Conservation (phyloP, 2,888 invertebrate genomes). For the Philonicus albiceps region DNA sequence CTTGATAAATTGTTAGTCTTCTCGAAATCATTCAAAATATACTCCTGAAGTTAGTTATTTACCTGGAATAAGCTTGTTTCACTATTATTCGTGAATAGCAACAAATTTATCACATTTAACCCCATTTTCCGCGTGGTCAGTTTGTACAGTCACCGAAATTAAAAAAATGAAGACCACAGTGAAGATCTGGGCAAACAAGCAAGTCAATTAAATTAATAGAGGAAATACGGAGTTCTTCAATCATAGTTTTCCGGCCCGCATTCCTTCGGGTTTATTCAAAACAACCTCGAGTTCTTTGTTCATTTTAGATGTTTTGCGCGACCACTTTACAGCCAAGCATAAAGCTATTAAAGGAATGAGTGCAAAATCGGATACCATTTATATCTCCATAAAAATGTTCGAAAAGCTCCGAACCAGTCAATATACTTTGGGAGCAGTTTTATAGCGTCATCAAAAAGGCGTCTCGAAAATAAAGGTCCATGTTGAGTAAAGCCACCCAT, state of each 20-base stretch:
- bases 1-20: too few species aligned
- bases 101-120: neutral
- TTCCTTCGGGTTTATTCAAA: neutral
- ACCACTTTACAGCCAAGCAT: neutral
- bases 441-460: constrained; percentile 14
- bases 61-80: neutral
- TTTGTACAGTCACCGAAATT: neutral
- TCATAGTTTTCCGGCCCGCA: neutral
- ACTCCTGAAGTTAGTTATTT: neutral
- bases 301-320: neutral
- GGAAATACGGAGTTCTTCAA: neutral
- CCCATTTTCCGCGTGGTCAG: neutral
- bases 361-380: constrained; percentile 34
- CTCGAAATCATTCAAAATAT: too few species aligned
- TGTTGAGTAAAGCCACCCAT: constrained; percentile 23
- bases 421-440: constrained; percentile 17
- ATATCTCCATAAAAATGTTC: constrained; percentile 17
- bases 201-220: neutral
- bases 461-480: neutral
- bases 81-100: neutral
- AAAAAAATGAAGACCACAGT: neutral
- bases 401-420: neutral
- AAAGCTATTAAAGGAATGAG: constrained; percentile 27
- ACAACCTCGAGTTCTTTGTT: neutral
- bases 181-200: neutral